Evolutionary conservation across 2,113 vertebrate genomes (phyloP).

Genomic region (Pelvicachromis taeniatus): DNA sequence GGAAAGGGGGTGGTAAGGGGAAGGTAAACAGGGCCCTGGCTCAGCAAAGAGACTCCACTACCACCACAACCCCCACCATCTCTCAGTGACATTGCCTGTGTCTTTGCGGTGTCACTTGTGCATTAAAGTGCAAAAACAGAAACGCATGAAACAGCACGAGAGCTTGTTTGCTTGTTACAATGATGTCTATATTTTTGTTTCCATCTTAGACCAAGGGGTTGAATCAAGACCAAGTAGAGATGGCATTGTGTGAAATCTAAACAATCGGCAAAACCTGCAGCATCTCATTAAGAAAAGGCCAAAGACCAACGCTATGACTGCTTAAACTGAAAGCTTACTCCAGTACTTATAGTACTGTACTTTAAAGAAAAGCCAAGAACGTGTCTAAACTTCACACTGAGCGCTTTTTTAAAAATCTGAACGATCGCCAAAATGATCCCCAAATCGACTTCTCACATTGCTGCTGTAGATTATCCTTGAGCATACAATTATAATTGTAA

Average conservation of each 20-base stretch:
- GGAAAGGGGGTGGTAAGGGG: slow-evolving; percentile 39
- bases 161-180: not conserved
- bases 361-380: not conserved
- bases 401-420: not conserved
- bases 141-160: not conserved
- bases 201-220: not conserved
- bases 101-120: not conserved
- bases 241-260: not conserved
- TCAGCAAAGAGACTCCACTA: slow-evolving; percentile 59
- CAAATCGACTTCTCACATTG: not conserved
- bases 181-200: not conserved
- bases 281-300: slow-evolving; percentile 19
- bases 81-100: slow-evolving; percentile 14
- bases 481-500: not conserved
- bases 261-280: slow-evolving; percentile 27
- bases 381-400: not conserved
- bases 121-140: not conserved
- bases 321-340: not conserved
- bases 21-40: slow-evolving; percentile 64
- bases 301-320: not conserved
- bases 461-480: not conserved
- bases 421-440: not conserved
- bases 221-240: not conserved
- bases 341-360: not conserved
- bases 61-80: not conserved